Conservation (phyloP, 2,113 vertebrate species). For the Micronycteris hirsuta region DNA sequence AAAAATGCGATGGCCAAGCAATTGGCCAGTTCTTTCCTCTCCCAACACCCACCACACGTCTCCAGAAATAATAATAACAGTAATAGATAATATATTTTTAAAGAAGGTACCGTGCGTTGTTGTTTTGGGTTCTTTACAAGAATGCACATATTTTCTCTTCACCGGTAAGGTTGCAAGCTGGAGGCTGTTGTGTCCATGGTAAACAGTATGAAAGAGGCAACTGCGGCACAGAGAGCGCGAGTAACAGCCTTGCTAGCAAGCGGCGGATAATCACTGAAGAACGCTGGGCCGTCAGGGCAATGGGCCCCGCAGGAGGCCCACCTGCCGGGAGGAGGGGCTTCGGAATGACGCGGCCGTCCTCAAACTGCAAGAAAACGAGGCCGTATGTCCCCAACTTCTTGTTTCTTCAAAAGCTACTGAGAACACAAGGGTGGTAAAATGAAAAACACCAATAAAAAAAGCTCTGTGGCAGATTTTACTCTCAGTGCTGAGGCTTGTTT, state of each 20-base stretch:
- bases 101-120: neutral
- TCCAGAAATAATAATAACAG: neutral
- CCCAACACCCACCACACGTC: neutral
- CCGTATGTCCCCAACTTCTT: accelerated
- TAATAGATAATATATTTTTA: neutral
- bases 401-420: neutral
- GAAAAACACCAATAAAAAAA: neutral
- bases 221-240: neutral
- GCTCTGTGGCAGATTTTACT: neutral
- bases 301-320: neutral
- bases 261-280: neutral
- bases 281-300: too few species aligned
- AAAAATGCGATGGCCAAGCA: neutral
- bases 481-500: neutral
- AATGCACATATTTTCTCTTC: neutral
- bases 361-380: neutral
- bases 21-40: neutral
- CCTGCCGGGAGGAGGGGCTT: neutral
- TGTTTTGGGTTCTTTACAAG: neutral
- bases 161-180: neutral
- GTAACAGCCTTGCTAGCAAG: too few species aligned
- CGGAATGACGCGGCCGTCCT: neutral
- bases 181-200: accelerated
- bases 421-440: neutral
- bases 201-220: neutral